Percentiles rank a stretch among this genome's conserved stretches.
phyloP scores from a whole-genome alignment of 2,797 vertebrate species.

The Paratrypauchen microcephalus region DNA sequence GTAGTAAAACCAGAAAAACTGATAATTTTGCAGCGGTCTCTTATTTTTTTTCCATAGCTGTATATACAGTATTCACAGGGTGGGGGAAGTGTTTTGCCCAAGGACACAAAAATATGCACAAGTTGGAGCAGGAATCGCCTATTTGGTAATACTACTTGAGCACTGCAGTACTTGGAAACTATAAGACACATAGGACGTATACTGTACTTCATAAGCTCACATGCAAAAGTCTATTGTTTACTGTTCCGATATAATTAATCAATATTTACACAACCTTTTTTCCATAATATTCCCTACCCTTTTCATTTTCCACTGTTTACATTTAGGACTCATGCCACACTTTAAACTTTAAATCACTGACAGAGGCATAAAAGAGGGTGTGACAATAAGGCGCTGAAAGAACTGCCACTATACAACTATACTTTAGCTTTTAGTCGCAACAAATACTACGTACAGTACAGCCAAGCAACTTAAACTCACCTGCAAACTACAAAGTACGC shows the following conservation, averaged over 20 bases:
- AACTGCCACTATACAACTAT: background rate
- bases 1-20: no score
- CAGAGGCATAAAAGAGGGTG: slow-evolving; percentile 22
- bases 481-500: slow-evolving; percentile 3
- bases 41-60: no score
- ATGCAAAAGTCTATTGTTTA: background rate
- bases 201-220: background rate
- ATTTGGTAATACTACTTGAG: no score
- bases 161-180: no score
- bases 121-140: no score
- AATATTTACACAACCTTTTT: background rate
- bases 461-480: slow-evolving; percentile 1
- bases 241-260: background rate
- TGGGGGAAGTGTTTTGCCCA: no score
- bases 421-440: background rate
- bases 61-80: no score
- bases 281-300: background rate
- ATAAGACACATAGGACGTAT: no score
- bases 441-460: background rate
- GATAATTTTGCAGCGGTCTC: no score
- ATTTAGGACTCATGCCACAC: slow-evolving; percentile 1
- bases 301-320: slow-evolving; percentile 32
- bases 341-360: slow-evolving; percentile 13
- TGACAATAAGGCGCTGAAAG: slow-evolving; percentile 9
- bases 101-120: no score